A percentile compares a stretch with the other conserved stretches of the same genome.
Conservation (phyloP, 2,797 vertebrate species). For the Smutsia gigantea region DNA sequence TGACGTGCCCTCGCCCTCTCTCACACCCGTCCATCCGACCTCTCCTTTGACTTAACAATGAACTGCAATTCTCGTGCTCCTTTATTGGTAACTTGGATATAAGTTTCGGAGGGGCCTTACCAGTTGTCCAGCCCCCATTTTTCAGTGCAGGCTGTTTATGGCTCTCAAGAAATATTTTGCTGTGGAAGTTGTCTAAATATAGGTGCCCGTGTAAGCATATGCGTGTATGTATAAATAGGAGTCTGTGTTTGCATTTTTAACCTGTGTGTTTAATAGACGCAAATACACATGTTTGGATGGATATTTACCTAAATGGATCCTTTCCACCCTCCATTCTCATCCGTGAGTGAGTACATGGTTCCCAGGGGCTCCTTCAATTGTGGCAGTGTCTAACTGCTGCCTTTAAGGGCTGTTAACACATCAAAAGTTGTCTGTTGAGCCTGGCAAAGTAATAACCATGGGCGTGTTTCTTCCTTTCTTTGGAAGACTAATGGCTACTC, state of each 20-base stretch:
- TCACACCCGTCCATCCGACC: neutral
- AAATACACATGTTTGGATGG: neutral
- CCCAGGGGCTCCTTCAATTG: neutral
- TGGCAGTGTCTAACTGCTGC: neutral
- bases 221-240: neutral
- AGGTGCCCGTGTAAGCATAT: neutral
- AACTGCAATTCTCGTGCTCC: neutral
- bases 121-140: accelerated
- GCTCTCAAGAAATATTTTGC: neutral
- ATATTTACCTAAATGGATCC: neutral
- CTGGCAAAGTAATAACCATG: conserved; percentile 11
- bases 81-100: neutral
- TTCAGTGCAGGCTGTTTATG: neutral
- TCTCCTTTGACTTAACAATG: neutral
- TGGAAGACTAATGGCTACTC: conserved; percentile 32
- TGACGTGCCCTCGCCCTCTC: too few relatives aligned
- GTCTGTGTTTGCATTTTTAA: neutral
- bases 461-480: conserved; percentile 48
- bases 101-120: neutral
- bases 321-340: neutral
- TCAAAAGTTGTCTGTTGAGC: conserved; percentile 38
- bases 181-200: neutral
- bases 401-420: neutral
- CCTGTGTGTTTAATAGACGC: neutral
- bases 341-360: neutral